Evolutionary conservation across 2,113 vertebrate species (phyloP), one percentile per base, ranked within the genome.

Genomic region (Pitta sordida): DNA sequence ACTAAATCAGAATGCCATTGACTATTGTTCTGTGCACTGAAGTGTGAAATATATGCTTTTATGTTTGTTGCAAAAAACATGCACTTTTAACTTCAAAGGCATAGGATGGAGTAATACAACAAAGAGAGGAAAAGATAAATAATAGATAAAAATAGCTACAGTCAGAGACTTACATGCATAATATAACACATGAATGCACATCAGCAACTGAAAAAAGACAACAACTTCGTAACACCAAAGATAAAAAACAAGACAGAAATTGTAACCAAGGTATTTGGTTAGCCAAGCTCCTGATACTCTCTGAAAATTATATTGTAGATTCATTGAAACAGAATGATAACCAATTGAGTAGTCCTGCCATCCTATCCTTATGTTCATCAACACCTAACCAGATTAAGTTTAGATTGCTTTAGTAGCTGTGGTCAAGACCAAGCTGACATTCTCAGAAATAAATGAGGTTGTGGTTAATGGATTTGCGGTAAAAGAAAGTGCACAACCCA

Each of bases 1-100:
- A 73, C 46, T 94, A 86, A 96, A 91, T 82, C 94, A 88, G 65
- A 92, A 96, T 96, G 71, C 46, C 58, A 90, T 96, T 92, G 96
- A 73, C 81, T 79, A 77, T 95, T 92, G 88, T 95, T 95, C 82
- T 77, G 27, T 84, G 69, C 62, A 92, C 39, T 59, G 58, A 91
- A 70, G 69, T 51, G 48, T 96, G 88, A 97, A 95, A 86, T 86
- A 88, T 37, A 86, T 74, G 62, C 75, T 96, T 97, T 94, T 77
- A 91, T 84, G n/a, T 90, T 83, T 93, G 29, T 55, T 81, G 49
- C 9, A 92, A 63, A 84, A 95, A 70, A 6, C 36, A 75, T 14
- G 32, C 20, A 82, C 81, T 93, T 93, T 74, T 79, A 92, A 88
- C 64, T 73, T 83, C 83, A 69, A 95, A 92, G 82, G 16, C 76